Base-by-base conservation (phyloP, 2,113 vertebrate species). In the Phodopus roborovskii region DNA sequence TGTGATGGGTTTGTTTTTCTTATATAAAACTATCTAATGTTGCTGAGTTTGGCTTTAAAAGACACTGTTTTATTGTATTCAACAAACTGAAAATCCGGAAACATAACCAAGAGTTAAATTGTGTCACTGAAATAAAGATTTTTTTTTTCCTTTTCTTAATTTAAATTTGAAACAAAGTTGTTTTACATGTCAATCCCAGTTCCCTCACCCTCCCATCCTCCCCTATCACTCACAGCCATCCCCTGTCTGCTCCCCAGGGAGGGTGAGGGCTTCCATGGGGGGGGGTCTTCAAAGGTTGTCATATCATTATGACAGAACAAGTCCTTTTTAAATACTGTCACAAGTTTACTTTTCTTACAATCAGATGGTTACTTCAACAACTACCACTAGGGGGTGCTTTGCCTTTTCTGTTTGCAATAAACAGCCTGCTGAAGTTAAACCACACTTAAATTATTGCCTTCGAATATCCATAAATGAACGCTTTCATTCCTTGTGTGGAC, bases 301-400 rank as follows among this genome's bases (percentile, higher is more conserved):
- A 45, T 45, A 45, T 45, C 45, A 45, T 45, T 45, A 45, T 45
- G 45, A 45, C 45, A 45, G 45, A 50, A 50, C 56, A 89, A 15
- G 3, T 56, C 48, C 6, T 13, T 86, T 79, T 84, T 45, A 92
- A 62, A 94, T 10, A n/a, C 39, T 28, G 0, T 62, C 33, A 60
- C 66, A 13, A 15, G 84, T 13, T 39, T 9, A 5, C 48, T 95
- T 95, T 88, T 87, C 28, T 53, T 12, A 33, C 19, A 28, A 7
- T 22, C 81, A 73, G 48, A 62, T 66, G 84, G 39, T 42, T 86
- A 88, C 96, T 91, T 91, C 92, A 97, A 78, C 1, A 95, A 66
- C 7, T 15, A 88, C 97, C 97, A 97, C 97, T 92, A 97, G 97
- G 56, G 97, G 97, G 97, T 6, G 97, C 96, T 33, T 97, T 26